These are phyloP conservation scores for Macrobrachium rosenbergii DNA, from an alignment of 1,140 invertebrate species.

Conservation along the genomic window DNA sequence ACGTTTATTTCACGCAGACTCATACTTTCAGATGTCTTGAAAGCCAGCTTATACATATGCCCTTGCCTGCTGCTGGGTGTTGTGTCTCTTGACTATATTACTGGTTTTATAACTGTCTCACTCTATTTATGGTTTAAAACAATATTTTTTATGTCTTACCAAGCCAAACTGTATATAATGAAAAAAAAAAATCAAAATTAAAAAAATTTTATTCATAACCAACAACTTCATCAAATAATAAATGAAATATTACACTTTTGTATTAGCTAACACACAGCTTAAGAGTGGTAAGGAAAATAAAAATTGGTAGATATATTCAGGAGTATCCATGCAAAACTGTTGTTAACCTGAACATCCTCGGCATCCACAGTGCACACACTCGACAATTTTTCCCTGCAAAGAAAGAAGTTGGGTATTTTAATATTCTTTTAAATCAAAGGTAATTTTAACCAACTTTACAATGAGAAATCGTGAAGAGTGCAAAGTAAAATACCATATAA, in stretches of 20 bases:
- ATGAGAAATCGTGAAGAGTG: too few relatives aligned
- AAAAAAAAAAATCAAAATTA: constrained; percentile 10
- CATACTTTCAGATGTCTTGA: not conserved
- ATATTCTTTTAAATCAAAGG: not conserved
- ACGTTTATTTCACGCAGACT: too few relatives aligned
- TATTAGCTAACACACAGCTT: constrained; percentile 54
- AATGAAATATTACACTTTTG: not conserved
- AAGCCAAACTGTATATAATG: constrained; percentile 48
- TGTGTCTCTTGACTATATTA: not conserved
- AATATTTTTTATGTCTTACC: constrained; percentile 50
- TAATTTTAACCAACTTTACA: too few relatives aligned
- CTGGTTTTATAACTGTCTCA: constrained; percentile 33
- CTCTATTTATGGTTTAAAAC: constrained; percentile 46
- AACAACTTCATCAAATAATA: not conserved
- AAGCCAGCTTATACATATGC: constrained; percentile 11
- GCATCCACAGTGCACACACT: constrained; percentile 98
- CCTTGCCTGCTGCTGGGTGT: constrained; percentile 7
- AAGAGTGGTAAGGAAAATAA: not conserved
- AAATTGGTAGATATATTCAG: not conserved
- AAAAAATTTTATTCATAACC: not conserved
- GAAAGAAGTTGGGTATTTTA: constrained; percentile 65
- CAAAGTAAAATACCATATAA: too few relatives aligned
- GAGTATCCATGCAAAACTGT: not conserved
- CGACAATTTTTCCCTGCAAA: constrained; percentile 90
- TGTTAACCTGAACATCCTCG: constrained; percentile 90